Evolutionary conservation across 2,888 invertebrate species (phyloP).

Genomic region (Phyllotreta striolata): DNA sequence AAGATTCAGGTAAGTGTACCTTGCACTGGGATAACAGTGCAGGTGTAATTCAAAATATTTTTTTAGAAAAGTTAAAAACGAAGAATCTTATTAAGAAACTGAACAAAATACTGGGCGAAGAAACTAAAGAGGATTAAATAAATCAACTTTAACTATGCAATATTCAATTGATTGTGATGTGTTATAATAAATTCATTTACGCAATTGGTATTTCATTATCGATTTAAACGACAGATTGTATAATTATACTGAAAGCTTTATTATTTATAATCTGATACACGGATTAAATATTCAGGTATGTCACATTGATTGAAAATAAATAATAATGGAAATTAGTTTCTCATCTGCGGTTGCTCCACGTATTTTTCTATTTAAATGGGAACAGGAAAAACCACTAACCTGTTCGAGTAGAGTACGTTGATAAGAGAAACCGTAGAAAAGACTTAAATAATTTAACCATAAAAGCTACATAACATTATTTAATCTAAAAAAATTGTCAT

Average conservation of each 20-base stretch:
- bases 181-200: no score
- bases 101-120: no score
- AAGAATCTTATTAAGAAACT: no score
- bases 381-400: slow-evolving; percentile 55
- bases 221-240: not conserved
- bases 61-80: no score
- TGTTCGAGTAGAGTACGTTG: slow-evolving; percentile 26
- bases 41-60: no score
- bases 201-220: no score
- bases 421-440: slow-evolving; percentile 20
- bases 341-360: slow-evolving; percentile 34
- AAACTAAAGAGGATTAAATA: no score
- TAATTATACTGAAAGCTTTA: slow-evolving; percentile 61
- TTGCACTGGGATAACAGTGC: no score
- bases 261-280: slow-evolving; percentile 57
- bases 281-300: slow-evolving; percentile 55
- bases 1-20: slow-evolving; percentile 34
- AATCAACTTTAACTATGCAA: no score
- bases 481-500: slow-evolving; percentile 42
- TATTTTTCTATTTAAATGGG: slow-evolving; percentile 8
- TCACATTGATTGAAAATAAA: slow-evolving; percentile 58
- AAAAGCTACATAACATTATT: slow-evolving; percentile 48
- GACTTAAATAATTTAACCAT: slow-evolving; percentile 33
- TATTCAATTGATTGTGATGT: no score
- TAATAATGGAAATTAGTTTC: slow-evolving; percentile 42